phyloP scores from a whole-genome alignment of 2,113 vertebrate species.

The Oryzias celebensis region DNA sequence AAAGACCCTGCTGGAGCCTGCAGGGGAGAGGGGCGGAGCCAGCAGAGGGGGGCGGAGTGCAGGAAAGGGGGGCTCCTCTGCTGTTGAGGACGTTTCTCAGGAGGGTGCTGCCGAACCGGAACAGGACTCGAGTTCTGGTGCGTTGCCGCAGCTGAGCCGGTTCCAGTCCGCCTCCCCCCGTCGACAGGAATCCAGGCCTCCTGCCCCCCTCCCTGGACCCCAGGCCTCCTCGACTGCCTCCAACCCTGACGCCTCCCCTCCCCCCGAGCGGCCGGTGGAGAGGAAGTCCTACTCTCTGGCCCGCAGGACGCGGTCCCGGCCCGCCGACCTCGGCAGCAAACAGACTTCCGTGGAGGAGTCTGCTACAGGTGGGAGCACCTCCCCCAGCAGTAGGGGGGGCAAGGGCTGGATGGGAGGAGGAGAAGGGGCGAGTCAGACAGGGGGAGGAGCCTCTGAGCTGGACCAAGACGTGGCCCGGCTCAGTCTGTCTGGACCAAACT shows the following conservation, averaged over 20 bases:
- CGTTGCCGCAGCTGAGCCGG: background rate
- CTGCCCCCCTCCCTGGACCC: conserved; percentile 53
- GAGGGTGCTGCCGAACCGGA: conserved; percentile 50
- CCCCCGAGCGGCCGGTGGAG: conserved; percentile 86
- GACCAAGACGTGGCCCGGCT: conserved; percentile 88
- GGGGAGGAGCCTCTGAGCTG: conserved; percentile 78
- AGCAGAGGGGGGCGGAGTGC: conserved; percentile 29
- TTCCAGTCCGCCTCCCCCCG: conserved; percentile 56
- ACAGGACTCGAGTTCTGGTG: conserved; percentile 23
- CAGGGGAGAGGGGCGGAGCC: conserved; percentile 35
- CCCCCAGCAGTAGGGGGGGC: conserved; percentile 27
- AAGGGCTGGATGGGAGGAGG: conserved; percentile 64
- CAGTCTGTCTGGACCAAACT: conserved; percentile 85
- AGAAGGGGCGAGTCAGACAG: conserved; percentile 58
- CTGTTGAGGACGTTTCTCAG: conserved; percentile 53
- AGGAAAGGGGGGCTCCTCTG: conserved; percentile 32
- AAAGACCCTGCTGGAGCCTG: conserved; percentile 17
- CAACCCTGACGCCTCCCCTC: conserved; percentile 39
- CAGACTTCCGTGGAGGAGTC: conserved; percentile 82
- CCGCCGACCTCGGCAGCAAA: conserved; percentile 88
- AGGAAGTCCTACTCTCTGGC: conserved; percentile 93
- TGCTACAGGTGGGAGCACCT: conserved; percentile 22
- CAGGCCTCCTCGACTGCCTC: conserved; percentile 16
- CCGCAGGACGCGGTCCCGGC: conserved; percentile 89
- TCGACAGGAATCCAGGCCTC: conserved; percentile 51